These are phyloP conservation scores for Diadophis punctatus DNA, from an alignment of 2,113 vertebrate genomes.

Conservation along the genomic window DNA sequence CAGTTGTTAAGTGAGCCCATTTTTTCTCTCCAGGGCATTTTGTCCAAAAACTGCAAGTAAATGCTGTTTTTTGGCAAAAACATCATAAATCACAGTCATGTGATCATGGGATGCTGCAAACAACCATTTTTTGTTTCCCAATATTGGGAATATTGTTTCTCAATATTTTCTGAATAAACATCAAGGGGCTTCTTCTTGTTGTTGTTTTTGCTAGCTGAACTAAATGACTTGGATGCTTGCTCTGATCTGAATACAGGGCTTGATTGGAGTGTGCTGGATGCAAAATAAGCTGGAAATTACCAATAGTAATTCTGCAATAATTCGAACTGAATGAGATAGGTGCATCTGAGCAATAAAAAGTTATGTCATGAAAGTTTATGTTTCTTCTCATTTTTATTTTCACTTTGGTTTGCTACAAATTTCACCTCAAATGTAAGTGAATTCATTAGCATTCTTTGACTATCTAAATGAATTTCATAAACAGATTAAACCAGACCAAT, in stretches of 20 bases:
- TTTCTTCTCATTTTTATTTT: not conserved
- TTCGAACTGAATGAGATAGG: not conserved
- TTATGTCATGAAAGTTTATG: not conserved
- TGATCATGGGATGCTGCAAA: too few relatives aligned
- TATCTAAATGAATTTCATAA: slow-evolving; percentile 1
- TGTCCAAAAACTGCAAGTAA: too few relatives aligned
- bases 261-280: not conserved
- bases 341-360: not conserved
- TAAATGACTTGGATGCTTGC: not conserved
- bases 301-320: not conserved
- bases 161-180: not conserved
- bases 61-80: too few relatives aligned
- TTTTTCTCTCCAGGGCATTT: too few relatives aligned
- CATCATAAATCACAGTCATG: too few relatives aligned
- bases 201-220: not conserved
- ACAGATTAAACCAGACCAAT: slow-evolving; percentile 25
- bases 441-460: not conserved
- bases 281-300: not conserved
- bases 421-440: not conserved
- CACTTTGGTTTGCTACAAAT: not conserved
- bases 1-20: too few relatives aligned
- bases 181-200: not conserved
- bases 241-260: not conserved
- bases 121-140: too few relatives aligned
- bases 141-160: too few relatives aligned